Evolutionary conservation across 64 coral and sea anemone species (phyloP), one percentile per base, ranked within the genome.

Genomic region (Orbicella faveolata): DNA sequence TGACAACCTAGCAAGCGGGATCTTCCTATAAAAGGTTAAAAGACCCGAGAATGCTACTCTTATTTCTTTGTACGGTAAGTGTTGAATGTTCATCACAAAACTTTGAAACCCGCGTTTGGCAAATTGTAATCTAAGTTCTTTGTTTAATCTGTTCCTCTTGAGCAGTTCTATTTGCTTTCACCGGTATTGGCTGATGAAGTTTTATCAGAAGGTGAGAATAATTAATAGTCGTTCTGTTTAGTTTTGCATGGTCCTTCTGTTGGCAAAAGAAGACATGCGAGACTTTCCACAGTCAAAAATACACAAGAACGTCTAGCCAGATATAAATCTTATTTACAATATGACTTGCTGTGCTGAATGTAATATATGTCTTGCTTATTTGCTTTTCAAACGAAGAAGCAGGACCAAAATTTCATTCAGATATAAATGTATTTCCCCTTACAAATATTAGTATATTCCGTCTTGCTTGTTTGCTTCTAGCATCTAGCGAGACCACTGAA

Each of bases 31-130:
- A 52, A 51, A 77, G 0, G 20, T 6, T 17, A 9, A 77, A 52
- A 78, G 18, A 23, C 67, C 67, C 37, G 16, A 78, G 20, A 23
- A 78, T 78, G 75, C 20, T 78, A 44, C 19, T 9, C 21, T 78
- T 52, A 78, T 23, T 78, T 44, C 75, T 78, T 52, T 78, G 75
- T 78, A 52, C 23, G 75, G 75, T 78, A 78, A 78, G 75, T 78
- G 36, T 23, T 23, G 23, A 5, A 23, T 21, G 20, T 5, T 78
- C 16, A 15, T 35, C 3, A 36, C 9, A 78, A 19, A 70, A 11
- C 10, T 70, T 26, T 70, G n/a, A 26, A 70, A 26, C 67, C 10
- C n/a, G 9, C 21, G n/a, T 70, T 70, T 21, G 67, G 21, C 67
- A 23, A 70, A 70, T 26, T 70, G 7, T n/a, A 78, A 78, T 52